Conservation (phyloP, 2,797 vertebrate species). For the Enteromius argenteus region DNA sequence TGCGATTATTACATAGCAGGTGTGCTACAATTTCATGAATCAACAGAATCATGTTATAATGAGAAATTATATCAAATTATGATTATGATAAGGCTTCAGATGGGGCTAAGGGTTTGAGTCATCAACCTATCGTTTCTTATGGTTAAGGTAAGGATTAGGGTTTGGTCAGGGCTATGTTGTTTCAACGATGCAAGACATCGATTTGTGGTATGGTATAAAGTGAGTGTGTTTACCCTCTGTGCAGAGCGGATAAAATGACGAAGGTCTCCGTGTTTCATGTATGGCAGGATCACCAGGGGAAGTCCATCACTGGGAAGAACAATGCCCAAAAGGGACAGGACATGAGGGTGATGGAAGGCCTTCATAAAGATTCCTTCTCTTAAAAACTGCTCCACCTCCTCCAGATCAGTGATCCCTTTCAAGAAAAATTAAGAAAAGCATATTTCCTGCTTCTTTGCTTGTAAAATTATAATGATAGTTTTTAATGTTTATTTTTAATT, state of each 20-base stretch:
- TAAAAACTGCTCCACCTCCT: slow-evolving; percentile 96
- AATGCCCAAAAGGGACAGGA: slow-evolving; percentile 92
- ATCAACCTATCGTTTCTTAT: background rate
- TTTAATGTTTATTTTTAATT: background rate
- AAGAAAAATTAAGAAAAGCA: slow-evolving; percentile 35
- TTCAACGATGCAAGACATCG: background rate
- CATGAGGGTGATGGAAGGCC: slow-evolving; percentile 90
- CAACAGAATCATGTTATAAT: background rate
- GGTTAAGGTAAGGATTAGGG: background rate
- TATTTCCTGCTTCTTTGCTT: background rate
- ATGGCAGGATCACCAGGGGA: slow-evolving; percentile 92
- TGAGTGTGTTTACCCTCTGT: slow-evolving; percentile 79
- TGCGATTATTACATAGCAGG: background rate
- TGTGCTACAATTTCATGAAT: background rate
- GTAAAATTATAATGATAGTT: background rate
- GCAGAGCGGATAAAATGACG: slow-evolving; percentile 92
- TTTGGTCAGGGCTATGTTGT: background rate
- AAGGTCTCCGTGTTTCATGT: slow-evolving; percentile 96
- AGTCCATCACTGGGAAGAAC: slow-evolving; percentile 88
- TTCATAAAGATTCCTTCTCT: slow-evolving; percentile 97
- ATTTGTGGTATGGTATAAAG: background rate
- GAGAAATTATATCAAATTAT: background rate
- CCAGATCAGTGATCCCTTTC: slow-evolving; percentile 93
- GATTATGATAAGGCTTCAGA: background rate
- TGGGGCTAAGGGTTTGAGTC: background rate